phyloP scores from a whole-genome alignment of 2,888 invertebrate genomes.

The Chymomyza caudatula region DNA sequence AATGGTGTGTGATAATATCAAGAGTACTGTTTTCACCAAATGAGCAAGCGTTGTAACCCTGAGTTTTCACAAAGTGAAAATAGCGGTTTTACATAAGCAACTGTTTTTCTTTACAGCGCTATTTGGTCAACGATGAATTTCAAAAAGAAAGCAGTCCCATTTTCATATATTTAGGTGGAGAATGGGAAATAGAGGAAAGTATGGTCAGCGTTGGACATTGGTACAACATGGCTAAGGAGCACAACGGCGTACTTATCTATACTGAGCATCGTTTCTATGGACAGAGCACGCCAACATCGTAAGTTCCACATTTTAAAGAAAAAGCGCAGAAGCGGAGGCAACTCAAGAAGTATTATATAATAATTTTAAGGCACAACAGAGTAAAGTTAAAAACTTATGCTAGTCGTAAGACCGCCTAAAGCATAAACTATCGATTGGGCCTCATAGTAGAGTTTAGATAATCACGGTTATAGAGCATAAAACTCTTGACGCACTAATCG shows the following conservation, averaged over 20 bases:
- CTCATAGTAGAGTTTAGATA: no score
- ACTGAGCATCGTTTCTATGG: conserved; percentile 91
- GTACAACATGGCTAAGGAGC: conserved; percentile 79
- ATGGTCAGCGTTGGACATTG: conserved; percentile 82
- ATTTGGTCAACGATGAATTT: conserved; percentile 78
- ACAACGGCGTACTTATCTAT: conserved; percentile 83
- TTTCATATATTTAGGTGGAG: conserved; percentile 83
- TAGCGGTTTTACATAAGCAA: no score
- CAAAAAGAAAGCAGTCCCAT: conserved; percentile 80
- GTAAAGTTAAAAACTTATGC: no score
- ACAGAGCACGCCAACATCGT: conserved; percentile 83
- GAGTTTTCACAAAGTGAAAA: no score
- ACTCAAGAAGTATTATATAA: no score
- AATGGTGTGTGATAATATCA: conserved; percentile 74
- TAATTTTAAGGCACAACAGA: no score
- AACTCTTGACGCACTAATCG: no score
- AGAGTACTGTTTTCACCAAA: not conserved
- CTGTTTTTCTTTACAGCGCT: conserved; percentile 69
- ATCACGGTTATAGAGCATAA: no score
- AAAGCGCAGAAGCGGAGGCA: no score
- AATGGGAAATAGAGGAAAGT: conserved; percentile 82
- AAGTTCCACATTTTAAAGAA: conserved; percentile 59
- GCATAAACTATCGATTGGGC: no score
- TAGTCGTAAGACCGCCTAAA: no score
- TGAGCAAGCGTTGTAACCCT: no score